phyloP scores from a whole-genome alignment of 2,888 invertebrate species.

The Druceiella hillmani region DNA sequence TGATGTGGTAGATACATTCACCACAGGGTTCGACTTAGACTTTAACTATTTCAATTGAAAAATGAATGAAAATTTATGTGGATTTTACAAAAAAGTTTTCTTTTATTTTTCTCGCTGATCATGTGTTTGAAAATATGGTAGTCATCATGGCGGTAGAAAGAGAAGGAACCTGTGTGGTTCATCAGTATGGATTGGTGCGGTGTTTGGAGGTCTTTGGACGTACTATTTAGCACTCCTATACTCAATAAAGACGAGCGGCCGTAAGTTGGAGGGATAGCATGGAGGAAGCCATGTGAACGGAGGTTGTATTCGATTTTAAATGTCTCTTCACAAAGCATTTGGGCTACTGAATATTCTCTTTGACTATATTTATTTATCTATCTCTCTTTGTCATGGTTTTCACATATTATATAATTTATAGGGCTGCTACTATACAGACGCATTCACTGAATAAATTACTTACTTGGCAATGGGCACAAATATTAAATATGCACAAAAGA shows the following conservation, averaged over 20 bases:
- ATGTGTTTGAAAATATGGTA: constrained; percentile 91
- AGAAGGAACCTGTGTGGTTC: constrained; percentile 89
- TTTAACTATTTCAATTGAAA: constrained; percentile 38
- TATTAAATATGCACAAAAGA: constrained; percentile 89
- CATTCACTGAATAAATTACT: constrained; percentile 84
- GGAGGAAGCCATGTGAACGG: constrained; percentile 88
- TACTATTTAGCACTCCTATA: constrained; percentile 95
- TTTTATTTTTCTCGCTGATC: constrained; percentile 82
- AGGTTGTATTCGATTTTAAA: constrained; percentile 74
- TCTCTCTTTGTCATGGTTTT: constrained; percentile 97
- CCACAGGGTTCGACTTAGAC: too few species aligned
- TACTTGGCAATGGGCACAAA: too few species aligned
- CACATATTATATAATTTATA: constrained; percentile 94
- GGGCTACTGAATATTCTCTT: constrained; percentile 95
- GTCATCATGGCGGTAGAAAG: constrained; percentile 91
- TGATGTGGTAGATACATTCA: too few species aligned
- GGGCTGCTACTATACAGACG: constrained; percentile 90
- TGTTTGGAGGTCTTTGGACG: constrained; percentile 95
- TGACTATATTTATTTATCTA: constrained; percentile 95
- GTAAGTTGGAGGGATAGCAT: constrained; percentile 87
- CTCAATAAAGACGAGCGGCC: constrained; percentile 89
- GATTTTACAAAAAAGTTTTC: constrained; percentile 55
- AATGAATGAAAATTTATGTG: constrained; percentile 36
- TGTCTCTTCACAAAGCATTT: constrained; percentile 97
- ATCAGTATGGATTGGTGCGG: constrained; percentile 97